These are phyloP conservation scores for Cichladusa arquata DNA, from an alignment of 2,113 vertebrate species.

Conservation along the genomic window DNA sequence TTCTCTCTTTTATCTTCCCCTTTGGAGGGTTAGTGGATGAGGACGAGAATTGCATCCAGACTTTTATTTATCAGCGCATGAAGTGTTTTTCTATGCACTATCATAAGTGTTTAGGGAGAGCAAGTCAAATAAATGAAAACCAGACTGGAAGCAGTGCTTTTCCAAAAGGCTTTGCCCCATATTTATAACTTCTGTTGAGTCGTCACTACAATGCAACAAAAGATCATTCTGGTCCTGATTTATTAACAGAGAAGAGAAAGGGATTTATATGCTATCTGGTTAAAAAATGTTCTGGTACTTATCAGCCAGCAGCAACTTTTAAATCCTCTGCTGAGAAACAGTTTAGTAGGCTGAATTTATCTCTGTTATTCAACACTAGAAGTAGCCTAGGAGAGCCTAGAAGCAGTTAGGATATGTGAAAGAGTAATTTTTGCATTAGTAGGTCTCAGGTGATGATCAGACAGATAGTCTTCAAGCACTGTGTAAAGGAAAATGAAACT, in stretches of 20 bases:
- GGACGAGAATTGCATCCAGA: background rate
- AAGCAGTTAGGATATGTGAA: conserved; percentile 29
- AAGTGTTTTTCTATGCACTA: background rate
- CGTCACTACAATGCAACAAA: background rate
- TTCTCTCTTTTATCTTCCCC: background rate
- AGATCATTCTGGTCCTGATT: conserved; percentile 34
- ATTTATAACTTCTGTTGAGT: background rate
- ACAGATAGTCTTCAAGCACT: conserved; percentile 50
- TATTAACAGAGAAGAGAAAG: background rate
- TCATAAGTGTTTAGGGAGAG: background rate
- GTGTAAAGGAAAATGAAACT: conserved; percentile 64
- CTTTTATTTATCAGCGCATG: background rate
- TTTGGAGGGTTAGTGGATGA: background rate
- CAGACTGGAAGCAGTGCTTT: background rate
- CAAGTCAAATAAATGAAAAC: background rate
- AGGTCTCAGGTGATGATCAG: conserved; percentile 46
- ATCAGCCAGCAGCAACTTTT: conserved; percentile 15
- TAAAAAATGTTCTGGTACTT: conserved; percentile 8
- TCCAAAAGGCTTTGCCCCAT: background rate
- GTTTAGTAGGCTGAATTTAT: conserved; percentile 5
- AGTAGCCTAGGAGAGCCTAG: conserved; percentile 36
- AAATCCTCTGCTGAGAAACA: conserved; percentile 18
- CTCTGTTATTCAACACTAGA: conserved; percentile 37
- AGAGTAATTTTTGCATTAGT: conserved; percentile 64
- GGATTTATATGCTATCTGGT: background rate